A percentile compares a stretch with the other conserved stretches of the same genome.
These are phyloP conservation scores for Hemitrygon akajei DNA, from an alignment of 2,797 vertebrate genomes.

Conservation along the genomic window DNA sequence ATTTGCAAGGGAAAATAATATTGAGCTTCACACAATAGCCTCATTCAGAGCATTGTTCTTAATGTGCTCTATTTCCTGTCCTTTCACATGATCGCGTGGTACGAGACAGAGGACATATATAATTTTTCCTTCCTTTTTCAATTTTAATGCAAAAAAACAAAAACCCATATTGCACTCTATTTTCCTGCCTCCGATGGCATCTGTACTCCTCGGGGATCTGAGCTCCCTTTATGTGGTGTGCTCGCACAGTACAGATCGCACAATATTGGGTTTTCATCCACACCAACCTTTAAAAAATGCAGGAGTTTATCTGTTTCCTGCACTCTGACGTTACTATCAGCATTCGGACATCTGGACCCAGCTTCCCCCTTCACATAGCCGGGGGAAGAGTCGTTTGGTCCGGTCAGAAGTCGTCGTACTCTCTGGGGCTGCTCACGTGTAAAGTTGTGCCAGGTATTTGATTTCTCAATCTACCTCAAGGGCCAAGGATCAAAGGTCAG, in stretches of 20 bases:
- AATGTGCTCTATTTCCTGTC: conserved; percentile 66
- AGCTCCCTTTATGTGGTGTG: conserved; percentile 60
- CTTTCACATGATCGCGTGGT: conserved; percentile 56
- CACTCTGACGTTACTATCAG: conserved; percentile 4
- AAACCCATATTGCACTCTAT: conserved; percentile 61
- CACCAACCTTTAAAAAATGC: background rate
- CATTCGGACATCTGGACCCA: background rate
- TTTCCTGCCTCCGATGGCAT: conserved; percentile 58
- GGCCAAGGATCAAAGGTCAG: too few species aligned
- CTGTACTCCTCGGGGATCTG: conserved; percentile 48
- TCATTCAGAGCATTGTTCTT: conserved; percentile 60
- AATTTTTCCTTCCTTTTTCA: conserved; percentile 56
- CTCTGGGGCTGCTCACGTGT: background rate
- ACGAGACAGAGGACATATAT: conserved; percentile 61
- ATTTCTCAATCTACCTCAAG: too few species aligned
- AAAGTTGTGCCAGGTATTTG: background rate
- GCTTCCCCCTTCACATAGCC: background rate
- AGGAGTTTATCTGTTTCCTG: conserved; percentile 28
- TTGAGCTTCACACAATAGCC: conserved; percentile 54
- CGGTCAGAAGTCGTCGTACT: background rate
- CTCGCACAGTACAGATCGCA: background rate
- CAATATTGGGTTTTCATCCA: background rate
- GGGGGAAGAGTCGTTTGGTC: background rate
- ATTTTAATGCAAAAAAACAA: conserved; percentile 57
- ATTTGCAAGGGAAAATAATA: conserved; percentile 57